These are phyloP conservation scores for Paralinhomoeus sp. DNA, from an alignment of 2,888 invertebrate genomes.

Conservation along the genomic window DNA sequence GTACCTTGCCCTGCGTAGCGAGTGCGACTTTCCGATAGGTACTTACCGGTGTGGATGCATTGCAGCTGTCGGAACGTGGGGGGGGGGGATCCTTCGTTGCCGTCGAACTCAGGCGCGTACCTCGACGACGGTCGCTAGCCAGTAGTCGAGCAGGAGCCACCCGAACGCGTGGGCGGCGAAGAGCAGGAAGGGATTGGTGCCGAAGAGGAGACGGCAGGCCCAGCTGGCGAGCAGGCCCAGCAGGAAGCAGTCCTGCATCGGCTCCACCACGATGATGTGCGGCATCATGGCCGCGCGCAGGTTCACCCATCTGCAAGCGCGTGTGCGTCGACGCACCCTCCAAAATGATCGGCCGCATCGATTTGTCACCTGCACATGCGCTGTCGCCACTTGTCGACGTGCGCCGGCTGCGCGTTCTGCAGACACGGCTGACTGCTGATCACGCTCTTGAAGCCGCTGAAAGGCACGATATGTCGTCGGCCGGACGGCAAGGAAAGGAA, in stretches of 20 bases:
- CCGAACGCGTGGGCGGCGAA: slow-evolving; percentile 69
- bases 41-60: no score
- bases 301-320: slow-evolving; percentile 72
- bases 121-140: slow-evolving; percentile 63
- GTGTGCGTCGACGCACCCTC: no score
- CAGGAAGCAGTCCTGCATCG: slow-evolving; percentile 68
- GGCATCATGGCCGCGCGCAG: slow-evolving; percentile 86
- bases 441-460: slow-evolving; percentile 61
- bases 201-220: slow-evolving; percentile 55
- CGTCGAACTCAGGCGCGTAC: no score
- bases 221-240: slow-evolving; percentile 73
- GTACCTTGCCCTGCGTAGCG: no score
- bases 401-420: slow-evolving; percentile 74
- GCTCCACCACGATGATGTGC: slow-evolving; percentile 65
- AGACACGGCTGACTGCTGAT: slow-evolving; percentile 78
- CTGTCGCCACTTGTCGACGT: no score
- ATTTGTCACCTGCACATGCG: no score
- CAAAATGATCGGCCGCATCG: no score
- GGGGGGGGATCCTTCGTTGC: neutral
- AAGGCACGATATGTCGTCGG: no score
- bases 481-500: no score
- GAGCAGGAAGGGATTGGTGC: slow-evolving; percentile 68
- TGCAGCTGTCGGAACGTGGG: no score
- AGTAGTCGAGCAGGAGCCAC: slow-evolving; percentile 91
- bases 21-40: no score